Conservation (phyloP, 2,797 vertebrate genomes). For the Cyclura pinguis region DNA sequence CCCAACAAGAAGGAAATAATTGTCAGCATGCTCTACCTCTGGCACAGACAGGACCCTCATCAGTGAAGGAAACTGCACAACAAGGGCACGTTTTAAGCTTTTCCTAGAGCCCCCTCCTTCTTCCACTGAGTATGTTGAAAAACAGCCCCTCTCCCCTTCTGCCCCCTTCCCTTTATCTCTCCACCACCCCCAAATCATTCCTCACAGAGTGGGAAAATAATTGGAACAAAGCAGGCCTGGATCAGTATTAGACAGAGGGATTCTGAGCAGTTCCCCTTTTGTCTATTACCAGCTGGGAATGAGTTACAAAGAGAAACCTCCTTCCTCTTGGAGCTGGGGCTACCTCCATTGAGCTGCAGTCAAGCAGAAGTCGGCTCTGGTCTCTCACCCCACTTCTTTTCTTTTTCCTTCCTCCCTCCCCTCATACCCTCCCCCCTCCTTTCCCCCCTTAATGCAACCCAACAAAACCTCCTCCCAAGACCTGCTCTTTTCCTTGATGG, state of each 20-base stretch:
- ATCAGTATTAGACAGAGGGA: constrained; percentile 79
- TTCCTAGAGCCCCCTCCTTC: background rate
- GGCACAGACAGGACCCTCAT: background rate
- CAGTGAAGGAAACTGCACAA: background rate
- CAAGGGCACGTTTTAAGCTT: background rate
- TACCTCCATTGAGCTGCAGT: constrained; percentile 80
- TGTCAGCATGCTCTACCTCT: background rate
- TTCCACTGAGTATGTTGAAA: background rate
- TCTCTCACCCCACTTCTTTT: constrained; percentile 70
- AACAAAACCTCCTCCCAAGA: constrained; percentile 52
- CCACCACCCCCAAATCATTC: constrained; percentile 15
- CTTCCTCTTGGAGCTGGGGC: constrained; percentile 32
- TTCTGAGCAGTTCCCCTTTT: constrained; percentile 83
- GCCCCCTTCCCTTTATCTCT: background rate
- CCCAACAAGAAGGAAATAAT: background rate
- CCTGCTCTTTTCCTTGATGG: constrained; percentile 46
- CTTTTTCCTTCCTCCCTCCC: background rate
- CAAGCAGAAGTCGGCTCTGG: constrained; percentile 84
- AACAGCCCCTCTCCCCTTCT: constrained; percentile 31
- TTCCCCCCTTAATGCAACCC: constrained; percentile 36
- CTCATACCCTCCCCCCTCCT: background rate
- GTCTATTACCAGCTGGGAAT: constrained; percentile 86
- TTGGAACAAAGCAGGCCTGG: constrained; percentile 86
- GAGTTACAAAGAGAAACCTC: constrained; percentile 80
- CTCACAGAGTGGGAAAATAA: constrained; percentile 89